phyloP scores from a whole-genome alignment of 1,140 invertebrate genomes.

The Hyphantria cunea region DNA sequence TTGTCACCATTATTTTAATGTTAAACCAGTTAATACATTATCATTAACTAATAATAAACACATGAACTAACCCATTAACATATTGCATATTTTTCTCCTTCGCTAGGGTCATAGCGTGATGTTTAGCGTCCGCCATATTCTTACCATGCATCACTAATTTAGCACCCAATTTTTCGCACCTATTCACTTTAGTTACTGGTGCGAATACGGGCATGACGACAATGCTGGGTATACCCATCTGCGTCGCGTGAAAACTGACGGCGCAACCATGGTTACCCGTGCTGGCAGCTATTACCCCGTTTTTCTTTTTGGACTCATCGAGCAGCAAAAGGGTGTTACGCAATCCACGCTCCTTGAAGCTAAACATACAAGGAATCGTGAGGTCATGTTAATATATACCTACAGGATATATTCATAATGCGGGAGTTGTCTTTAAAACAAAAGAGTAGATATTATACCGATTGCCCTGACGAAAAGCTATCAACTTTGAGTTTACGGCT shows the following conservation, averaged over 20 bases:
- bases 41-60: too few relatives aligned
- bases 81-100: constrained; percentile 88
- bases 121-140: constrained; percentile 91
- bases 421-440: too few relatives aligned
- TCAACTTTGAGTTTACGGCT: too few relatives aligned
- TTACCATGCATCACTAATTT: constrained; percentile 90
- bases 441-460: too few relatives aligned
- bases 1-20: too few relatives aligned
- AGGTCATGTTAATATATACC: constrained; percentile 3
- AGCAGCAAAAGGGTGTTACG: constrained; percentile 90
- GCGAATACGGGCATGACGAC: constrained; percentile 94
- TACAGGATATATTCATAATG: too few relatives aligned
- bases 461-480: too few relatives aligned
- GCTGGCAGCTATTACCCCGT: constrained; percentile 93
- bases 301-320: constrained; percentile 85
- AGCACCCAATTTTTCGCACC: constrained; percentile 90
- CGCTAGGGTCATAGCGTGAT: constrained; percentile 86
- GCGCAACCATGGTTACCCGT: constrained; percentile 94
- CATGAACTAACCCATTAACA: constrained; percentile 88
- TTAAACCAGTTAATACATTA: too few relatives aligned
- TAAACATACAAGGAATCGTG: constrained; percentile 55
- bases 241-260: constrained; percentile 90
- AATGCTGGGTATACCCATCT: constrained; percentile 90
- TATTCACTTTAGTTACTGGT: constrained; percentile 93
- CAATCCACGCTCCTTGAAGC: constrained; percentile 95